Percentiles rank a stretch among this genome's conserved stretches.
Conservation (phyloP, 2,113 vertebrate genomes). For the Bos taurus region ARS-UCD2.0 NC_037328.1:133692001-133692500, state of each 20-base stretch:
- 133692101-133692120: background rate
- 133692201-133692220: background rate
- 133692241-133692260: background rate
- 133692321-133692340: background rate
- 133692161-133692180: background rate
- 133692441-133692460: background rate
- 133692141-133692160: background rate
- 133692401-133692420: background rate
- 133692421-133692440: background rate
- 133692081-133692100: background rate
- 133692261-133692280: background rate
- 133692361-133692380: background rate
- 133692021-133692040: background rate
- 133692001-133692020: background rate
- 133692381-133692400: background rate
- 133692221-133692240: background rate
- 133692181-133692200: background rate
- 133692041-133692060: background rate
- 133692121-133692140: background rate
- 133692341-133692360: background rate
- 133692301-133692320: background rate
- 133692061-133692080: background rate
- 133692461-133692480: background rate
- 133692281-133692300: background rate
- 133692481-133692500: background rate